phyloP scores from a whole-genome alignment of 2,888 invertebrate genomes.

The Chrysopilus asiliformis region DNA sequence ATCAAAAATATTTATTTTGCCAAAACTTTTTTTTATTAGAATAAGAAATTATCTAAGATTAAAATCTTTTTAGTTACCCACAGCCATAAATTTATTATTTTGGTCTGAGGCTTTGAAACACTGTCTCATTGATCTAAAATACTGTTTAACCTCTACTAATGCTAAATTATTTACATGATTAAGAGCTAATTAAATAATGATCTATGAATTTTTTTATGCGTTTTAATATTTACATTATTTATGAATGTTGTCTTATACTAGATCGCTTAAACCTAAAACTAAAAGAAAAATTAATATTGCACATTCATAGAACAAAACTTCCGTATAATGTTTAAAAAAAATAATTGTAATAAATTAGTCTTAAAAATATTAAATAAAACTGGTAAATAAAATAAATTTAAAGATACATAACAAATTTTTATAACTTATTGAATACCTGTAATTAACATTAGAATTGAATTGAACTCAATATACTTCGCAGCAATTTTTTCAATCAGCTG shows the following conservation, averaged over 20 bases:
- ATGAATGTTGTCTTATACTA: too few species aligned
- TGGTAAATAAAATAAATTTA: background rate
- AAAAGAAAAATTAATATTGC: slow-evolving; percentile 9
- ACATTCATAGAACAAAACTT: slow-evolving; percentile 8
- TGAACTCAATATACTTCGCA: background rate
- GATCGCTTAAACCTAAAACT: too few species aligned
- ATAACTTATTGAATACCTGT: background rate
- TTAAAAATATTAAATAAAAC: too few species aligned
- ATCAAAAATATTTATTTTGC: background rate
- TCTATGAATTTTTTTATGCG: too few species aligned
- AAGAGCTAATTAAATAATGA: too few species aligned
- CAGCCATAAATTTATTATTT: slow-evolving; percentile 14
- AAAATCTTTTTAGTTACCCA: slow-evolving; percentile 12
- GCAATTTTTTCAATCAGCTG: background rate
- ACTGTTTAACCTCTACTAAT: too few species aligned
- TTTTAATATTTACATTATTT: too few species aligned
- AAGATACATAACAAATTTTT: background rate
- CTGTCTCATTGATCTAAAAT: slow-evolving; percentile 3
- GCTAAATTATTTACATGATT: too few species aligned
- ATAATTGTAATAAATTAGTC: too few species aligned
- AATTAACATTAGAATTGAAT: background rate
- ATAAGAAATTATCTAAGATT: slow-evolving; percentile 10
- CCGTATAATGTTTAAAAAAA: slow-evolving; percentile 6
- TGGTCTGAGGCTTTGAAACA: slow-evolving; percentile 15
- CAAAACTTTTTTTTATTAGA: slow-evolving; percentile 5